These are phyloP conservation scores for Acanthacorydalis orientalis DNA, from an alignment of 2,888 invertebrate genomes.

Conservation along the genomic window DNA sequence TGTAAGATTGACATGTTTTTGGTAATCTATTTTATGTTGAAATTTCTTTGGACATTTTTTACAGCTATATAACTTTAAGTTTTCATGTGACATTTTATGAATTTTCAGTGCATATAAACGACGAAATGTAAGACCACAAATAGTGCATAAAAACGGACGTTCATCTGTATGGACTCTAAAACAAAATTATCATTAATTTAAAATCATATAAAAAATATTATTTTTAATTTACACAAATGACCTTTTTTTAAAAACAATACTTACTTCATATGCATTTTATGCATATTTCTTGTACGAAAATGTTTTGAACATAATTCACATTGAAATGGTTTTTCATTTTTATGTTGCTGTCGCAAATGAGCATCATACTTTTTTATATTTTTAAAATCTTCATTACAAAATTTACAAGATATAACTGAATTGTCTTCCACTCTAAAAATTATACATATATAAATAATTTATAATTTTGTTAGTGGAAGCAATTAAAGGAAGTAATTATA, in stretches of 20 bases:
- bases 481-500: no score
- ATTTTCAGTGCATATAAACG: constrained; percentile 27
- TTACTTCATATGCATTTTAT: background rate
- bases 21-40: constrained; percentile 6
- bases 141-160: constrained; percentile 25
- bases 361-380: background rate
- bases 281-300: background rate
- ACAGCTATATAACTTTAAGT: constrained; percentile 25
- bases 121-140: constrained; percentile 25
- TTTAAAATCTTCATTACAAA: background rate
- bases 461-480: no score
- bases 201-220: background rate
- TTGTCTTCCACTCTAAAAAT: no score
- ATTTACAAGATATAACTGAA: background rate
- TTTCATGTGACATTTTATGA: constrained; percentile 24
- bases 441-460: no score
- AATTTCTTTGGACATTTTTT: constrained; percentile 8
- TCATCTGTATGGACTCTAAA: constrained; percentile 24
- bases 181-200: background rate
- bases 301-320: constrained; percentile 5
- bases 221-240: no score
- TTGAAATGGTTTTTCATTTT: constrained; percentile 5
- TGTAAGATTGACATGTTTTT: constrained; percentile 7
- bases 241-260: background rate
- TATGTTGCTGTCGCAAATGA: constrained; percentile 5